Base-by-base conservation (phyloP, 2,797 vertebrate genomes). In the Coilia nasus region DNA sequence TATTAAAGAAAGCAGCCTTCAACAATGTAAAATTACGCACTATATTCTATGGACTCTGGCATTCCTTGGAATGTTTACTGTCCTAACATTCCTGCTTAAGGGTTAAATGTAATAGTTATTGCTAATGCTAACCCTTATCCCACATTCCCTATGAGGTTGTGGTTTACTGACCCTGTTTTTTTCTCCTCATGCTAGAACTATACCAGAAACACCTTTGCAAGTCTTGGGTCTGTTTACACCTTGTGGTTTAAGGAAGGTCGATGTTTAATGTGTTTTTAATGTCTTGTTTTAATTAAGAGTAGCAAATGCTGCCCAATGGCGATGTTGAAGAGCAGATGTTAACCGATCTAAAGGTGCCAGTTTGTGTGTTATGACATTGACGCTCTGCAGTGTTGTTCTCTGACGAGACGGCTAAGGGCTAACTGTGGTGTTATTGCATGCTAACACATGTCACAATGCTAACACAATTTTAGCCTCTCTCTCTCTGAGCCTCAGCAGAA, bases 311-410 rank as follows among this genome's bases (percentile, higher is more conserved):
- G 93, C 94, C 35, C 35, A 91, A 92, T 94, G 92, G 92, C 90
- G 87, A 86, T 94, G 93, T 95, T 92, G 93, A 87, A 92, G 93
- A 95, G 93, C 91, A 92, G 90, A 92, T 92, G 94, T 92, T 89
- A 95, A 95, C 94, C 94, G 94, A 96, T 96, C 94, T 92, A 92
- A 96, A 95, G 95, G 95, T 96, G 95, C 95, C 94, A 95, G 93
- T 93, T 92, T 94, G 84, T 91, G 87, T 94, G 92, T 91, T 93
- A 91, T 92, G 93, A 90, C 90, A 86, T 92, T 50, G 47, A 90
- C 92, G 91, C 92, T 94, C 91, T 91, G 91, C 93, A 90, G 91
- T 94, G 91, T 92, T 86, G 90, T 91, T 93, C 93, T 93, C 91
- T 94, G 91, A 88, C 87, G 93, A 92, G 92, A 89, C 87, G 92